These are phyloP conservation scores for Acanthis flammea DNA, from an alignment of 2,797 vertebrate genomes.

Conservation along the genomic window DNA sequence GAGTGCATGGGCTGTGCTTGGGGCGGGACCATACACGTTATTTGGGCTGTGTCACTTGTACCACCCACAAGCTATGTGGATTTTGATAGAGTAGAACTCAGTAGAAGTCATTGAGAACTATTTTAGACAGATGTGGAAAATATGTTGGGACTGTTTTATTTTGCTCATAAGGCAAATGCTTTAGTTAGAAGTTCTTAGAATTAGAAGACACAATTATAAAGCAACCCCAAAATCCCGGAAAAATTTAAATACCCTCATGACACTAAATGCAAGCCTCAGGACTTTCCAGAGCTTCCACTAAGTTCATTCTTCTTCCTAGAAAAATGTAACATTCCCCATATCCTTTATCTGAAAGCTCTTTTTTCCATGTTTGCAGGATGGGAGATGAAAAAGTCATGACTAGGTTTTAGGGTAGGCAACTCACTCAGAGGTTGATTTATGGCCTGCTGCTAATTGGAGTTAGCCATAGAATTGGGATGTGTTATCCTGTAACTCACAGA, in stretches of 20 bases:
- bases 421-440: neutral
- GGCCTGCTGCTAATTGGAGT: neutral
- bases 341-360: neutral
- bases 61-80: rapidly evolving
- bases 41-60: neutral
- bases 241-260: neutral
- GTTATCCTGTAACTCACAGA: neutral
- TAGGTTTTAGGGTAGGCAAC: neutral
- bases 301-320: neutral
- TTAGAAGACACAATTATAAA: neutral
- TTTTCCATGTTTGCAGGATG: neutral
- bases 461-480: neutral
- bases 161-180: neutral
- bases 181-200: neutral
- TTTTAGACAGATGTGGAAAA: neutral
- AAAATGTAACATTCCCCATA: neutral
- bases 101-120: neutral
- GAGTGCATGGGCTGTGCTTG: neutral
- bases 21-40: neutral
- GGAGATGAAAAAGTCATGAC: neutral
- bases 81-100: neutral
- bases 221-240: neutral
- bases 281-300: neutral
- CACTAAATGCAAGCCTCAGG: neutral
- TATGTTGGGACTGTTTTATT: neutral